A percentile compares a stretch with the other conserved stretches of the same genome.
Conservation (phyloP, 1,140 invertebrate genomes). For the Heliothis subflexa region DNA sequence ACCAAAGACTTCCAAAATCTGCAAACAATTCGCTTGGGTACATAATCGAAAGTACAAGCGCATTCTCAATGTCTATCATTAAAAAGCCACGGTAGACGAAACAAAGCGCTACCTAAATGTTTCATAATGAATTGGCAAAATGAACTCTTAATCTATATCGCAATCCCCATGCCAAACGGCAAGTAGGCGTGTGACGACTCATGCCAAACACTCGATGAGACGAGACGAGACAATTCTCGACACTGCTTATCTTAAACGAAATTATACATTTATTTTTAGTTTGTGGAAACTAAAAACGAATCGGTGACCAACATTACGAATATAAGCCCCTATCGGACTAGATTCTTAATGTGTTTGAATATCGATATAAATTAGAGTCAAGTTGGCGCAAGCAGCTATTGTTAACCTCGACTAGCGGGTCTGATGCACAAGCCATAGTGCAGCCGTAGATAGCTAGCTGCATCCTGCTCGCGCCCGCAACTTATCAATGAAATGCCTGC, state of each 20-base stretch:
- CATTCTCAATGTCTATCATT: constrained; percentile 6
- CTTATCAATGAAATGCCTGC: constrained; percentile 85
- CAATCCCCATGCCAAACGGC: constrained; percentile 60
- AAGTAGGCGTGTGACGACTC: constrained; percentile 72
- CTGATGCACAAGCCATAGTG: constrained; percentile 57
- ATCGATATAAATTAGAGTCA: constrained; percentile 58
- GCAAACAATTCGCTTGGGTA: not conserved
- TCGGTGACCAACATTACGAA: constrained; percentile 34
- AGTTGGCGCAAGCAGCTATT: constrained; percentile 51
- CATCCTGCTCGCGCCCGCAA: constrained; percentile 78
- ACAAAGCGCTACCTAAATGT: constrained; percentile 56
- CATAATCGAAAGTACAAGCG: constrained; percentile 27
- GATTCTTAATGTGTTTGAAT: constrained; percentile 48
- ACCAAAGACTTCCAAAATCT: not conserved
- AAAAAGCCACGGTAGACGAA: constrained; percentile 40
- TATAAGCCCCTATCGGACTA: constrained; percentile 26
- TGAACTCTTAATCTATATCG: constrained; percentile 59
- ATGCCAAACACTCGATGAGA: constrained; percentile 66
- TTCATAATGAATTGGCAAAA: constrained; percentile 66
- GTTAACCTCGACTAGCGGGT: constrained; percentile 56
- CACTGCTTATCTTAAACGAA: constrained; percentile 55
- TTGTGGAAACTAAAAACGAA: constrained; percentile 38
- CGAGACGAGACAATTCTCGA: constrained; percentile 60
- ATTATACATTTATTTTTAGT: constrained; percentile 59
- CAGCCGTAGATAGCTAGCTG: constrained; percentile 77